Evolutionary conservation across 2,113 vertebrate species (phyloP), one percentile per base, ranked within the genome.

Genomic region (Bubo bubo): DNA sequence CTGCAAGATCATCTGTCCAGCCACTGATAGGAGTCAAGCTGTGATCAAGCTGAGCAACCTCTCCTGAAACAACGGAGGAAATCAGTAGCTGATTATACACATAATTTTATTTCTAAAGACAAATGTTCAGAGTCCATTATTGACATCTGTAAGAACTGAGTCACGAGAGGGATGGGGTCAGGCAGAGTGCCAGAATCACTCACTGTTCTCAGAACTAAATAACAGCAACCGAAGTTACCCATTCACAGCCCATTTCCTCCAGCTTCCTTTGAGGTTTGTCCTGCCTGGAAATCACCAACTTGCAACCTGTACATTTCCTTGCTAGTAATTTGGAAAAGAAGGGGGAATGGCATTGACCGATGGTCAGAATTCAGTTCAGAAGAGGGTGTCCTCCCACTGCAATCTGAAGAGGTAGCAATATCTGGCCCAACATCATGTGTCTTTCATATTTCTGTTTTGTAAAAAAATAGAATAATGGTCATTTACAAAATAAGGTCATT

Each of bases 221-320:
- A 86, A 56, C 87, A 85, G 71, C 66, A 64, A 39, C 67, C 59
- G 71, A 92, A 93, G 32, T 74, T 92, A 62, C 10, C 24, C 35
- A 15, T 82, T 93, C 88, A 90, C 20, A 19, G 55, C 28, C 62
- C 47, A 32, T 96, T 95, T 86, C 83, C 92, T 91, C 17, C 91
- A 64, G 53, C 76, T 64, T 93, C 52, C 66, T 81, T 30, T 79
- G 77, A 62, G 71, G 49, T 90, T 86, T 84, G 41, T 37, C 79
- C 76, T 88, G 83, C 62, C 75, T 75, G 68, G 75, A 90, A 95
- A 81, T 63, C 75, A 79, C 68, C 47, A 77, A 2, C 55, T 71
- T 52, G 43, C 55, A 84, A 56, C 73, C 30, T 37, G 27, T 47
- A 71, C 26, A 8, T 89, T 87, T 91, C 58, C 70, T 81, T 5